phyloP scores from a whole-genome alignment of 2,797 vertebrate genomes.

The Danio tinwini region DNA sequence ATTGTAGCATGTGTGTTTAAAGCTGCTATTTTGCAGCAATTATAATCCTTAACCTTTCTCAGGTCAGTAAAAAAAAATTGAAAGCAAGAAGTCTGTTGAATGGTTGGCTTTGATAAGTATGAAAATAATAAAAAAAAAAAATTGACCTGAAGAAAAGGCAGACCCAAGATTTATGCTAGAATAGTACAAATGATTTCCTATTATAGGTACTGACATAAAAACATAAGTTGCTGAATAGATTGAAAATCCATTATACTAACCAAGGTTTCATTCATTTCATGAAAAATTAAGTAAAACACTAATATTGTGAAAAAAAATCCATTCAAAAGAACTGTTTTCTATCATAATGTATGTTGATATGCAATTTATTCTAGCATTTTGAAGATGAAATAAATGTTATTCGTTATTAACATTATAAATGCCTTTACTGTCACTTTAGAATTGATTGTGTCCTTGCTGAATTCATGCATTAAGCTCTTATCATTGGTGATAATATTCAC shows the following conservation, averaged over 20 bases:
- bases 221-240: too few relatives aligned
- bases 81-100: background rate
- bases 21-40: background rate
- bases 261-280: too few relatives aligned
- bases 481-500: too few relatives aligned
- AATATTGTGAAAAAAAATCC: too few relatives aligned
- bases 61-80: slow-evolving; percentile 9
- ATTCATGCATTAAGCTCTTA: background rate
- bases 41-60: slow-evolving; percentile 21
- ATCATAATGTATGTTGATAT: too few relatives aligned
- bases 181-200: background rate
- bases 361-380: too few relatives aligned
- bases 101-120: background rate
- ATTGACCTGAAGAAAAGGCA: background rate
- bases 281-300: too few relatives aligned
- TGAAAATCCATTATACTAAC: too few relatives aligned
- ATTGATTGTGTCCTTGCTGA: background rate
- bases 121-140: background rate
- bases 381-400: too few relatives aligned
- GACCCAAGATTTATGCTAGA: background rate
- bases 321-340: too few relatives aligned
- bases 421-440: background rate
- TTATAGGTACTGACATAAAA: background rate
- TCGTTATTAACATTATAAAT: background rate
- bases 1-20: slow-evolving; percentile 2